Conservation (phyloP, 2,113 vertebrate genomes). For the Glaucidium brasilianum region DNA sequence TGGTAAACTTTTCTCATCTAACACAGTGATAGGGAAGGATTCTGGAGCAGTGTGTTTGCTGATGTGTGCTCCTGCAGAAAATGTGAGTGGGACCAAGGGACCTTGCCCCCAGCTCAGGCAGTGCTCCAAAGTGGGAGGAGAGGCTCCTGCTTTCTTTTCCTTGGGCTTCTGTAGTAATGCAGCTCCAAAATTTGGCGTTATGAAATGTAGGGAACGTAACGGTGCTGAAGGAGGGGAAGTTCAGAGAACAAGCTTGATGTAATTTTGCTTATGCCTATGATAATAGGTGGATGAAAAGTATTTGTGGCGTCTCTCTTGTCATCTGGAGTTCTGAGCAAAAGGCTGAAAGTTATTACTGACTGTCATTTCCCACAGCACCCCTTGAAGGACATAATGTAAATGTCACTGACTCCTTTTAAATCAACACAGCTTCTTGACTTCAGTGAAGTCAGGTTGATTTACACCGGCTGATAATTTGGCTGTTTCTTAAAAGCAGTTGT, state of each 20-base stretch:
- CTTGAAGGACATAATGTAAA: constrained; percentile 12
- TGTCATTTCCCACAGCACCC: background rate
- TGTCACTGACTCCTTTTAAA: constrained; percentile 28
- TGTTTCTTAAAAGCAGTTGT: background rate
- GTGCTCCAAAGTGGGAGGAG: background rate
- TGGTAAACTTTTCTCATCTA: background rate
- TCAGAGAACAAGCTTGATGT: background rate
- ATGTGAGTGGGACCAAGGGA: background rate
- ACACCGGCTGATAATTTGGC: background rate
- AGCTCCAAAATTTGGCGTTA: background rate
- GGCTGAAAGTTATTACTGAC: background rate
- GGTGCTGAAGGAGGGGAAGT: background rate
- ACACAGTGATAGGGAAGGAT: fast-evolving
- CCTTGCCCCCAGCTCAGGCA: background rate
- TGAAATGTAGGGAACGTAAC: background rate
- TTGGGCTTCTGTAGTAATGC: background rate
- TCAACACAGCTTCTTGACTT: background rate
- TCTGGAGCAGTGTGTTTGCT: background rate
- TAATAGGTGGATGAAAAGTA: background rate
- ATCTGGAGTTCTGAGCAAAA: background rate
- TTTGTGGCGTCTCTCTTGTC: background rate
- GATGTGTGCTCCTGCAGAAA: background rate
- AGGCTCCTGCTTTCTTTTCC: background rate
- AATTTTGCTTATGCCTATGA: background rate
- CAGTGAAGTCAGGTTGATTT: constrained; percentile 12